These are phyloP conservation scores for Calephelis virginiensis DNA, from an alignment of 1,140 invertebrate genomes.

Conservation along the genomic window DNA sequence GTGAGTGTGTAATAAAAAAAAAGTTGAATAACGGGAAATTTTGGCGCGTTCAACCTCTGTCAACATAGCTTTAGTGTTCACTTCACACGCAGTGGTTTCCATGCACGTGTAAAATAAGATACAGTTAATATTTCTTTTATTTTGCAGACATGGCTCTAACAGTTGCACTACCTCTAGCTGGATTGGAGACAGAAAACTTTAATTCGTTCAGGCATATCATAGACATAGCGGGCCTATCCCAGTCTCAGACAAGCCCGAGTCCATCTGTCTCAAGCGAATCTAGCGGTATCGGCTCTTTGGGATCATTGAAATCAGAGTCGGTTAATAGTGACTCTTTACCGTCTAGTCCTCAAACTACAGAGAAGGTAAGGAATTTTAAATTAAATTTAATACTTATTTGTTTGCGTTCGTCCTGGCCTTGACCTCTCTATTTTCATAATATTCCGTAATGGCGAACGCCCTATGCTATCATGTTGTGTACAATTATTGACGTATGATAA, in stretches of 20 bases:
- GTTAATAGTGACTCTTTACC: slow-evolving; percentile 72
- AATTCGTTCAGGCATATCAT: slow-evolving; percentile 75
- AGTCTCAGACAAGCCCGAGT: slow-evolving; percentile 73
- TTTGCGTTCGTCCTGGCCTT: slow-evolving; percentile 75
- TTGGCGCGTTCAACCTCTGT: slow-evolving; percentile 73
- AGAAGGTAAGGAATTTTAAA: slow-evolving; percentile 63
- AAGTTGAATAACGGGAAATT: slow-evolving; percentile 39
- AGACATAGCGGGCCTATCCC: slow-evolving; percentile 72
- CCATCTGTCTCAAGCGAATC: slow-evolving; percentile 75
- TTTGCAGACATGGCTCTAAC: slow-evolving; percentile 77
- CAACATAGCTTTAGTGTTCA: slow-evolving; percentile 60
- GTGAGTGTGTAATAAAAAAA: slow-evolving; percentile 36
- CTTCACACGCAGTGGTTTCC: slow-evolving; percentile 53
- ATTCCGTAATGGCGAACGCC: slow-evolving; percentile 76
- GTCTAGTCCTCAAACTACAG: slow-evolving; percentile 75
- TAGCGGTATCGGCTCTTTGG: slow-evolving; percentile 76
- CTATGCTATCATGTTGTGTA: slow-evolving; percentile 69
- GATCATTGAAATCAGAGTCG: slow-evolving; percentile 75
- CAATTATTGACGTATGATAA: slow-evolving; percentile 57
- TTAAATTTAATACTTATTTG: slow-evolving; percentile 57
- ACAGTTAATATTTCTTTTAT: slow-evolving; percentile 49
- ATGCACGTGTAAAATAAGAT: slow-evolving; percentile 70
- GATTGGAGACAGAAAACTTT: slow-evolving; percentile 74
- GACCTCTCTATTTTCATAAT: slow-evolving; percentile 79
- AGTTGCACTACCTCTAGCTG: slow-evolving; percentile 72